A percentile compares a stretch with the other conserved stretches of the same genome.
phyloP scores from a whole-genome alignment of 2,888 invertebrate species.

The Lasioglossum marginatum region DNA sequence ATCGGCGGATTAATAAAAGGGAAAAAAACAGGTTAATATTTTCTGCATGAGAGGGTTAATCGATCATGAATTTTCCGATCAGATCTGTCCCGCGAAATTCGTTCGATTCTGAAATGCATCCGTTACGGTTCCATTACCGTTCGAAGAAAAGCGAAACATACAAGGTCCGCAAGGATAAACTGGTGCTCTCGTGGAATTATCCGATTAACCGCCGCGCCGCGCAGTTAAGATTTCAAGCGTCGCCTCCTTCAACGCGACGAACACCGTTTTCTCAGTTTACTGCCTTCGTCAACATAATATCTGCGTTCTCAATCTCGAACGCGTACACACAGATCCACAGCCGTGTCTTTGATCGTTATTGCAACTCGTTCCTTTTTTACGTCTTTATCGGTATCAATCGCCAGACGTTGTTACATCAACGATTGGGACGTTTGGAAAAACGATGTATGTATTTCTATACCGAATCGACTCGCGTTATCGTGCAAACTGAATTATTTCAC shows the following conservation, averaged over 20 bases:
- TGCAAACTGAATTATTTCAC: background rate
- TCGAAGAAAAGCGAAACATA: background rate
- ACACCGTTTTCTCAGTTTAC: conserved; percentile 30
- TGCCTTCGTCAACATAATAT: conserved; percentile 20
- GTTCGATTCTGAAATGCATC: background rate
- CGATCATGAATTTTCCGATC: background rate
- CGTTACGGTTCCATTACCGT: conserved; percentile 13
- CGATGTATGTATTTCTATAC: background rate
- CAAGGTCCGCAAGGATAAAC: background rate
- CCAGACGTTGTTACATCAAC: conserved; percentile 12
- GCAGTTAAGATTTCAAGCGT: conserved; percentile 12
- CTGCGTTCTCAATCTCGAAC: conserved; percentile 29
- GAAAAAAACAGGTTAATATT: background rate
- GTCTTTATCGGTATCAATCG: conserved; percentile 10
- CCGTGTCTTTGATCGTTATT: conserved; percentile 11
- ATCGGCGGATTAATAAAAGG: background rate
- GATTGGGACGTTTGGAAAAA: background rate
- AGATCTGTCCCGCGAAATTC: background rate
- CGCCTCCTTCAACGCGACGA: conserved; percentile 1
- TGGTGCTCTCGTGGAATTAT: conserved; percentile 17
- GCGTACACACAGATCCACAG: conserved; percentile 2
- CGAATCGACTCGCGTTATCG: background rate
- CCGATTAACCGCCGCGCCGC: conserved; percentile 20
- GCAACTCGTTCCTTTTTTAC: background rate
- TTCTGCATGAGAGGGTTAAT: background rate